A percentile compares a stretch with the other conserved stretches of the same genome.
Conservation (phyloP, 2,888 invertebrate genomes). For the Mythimna vitellina region DNA sequence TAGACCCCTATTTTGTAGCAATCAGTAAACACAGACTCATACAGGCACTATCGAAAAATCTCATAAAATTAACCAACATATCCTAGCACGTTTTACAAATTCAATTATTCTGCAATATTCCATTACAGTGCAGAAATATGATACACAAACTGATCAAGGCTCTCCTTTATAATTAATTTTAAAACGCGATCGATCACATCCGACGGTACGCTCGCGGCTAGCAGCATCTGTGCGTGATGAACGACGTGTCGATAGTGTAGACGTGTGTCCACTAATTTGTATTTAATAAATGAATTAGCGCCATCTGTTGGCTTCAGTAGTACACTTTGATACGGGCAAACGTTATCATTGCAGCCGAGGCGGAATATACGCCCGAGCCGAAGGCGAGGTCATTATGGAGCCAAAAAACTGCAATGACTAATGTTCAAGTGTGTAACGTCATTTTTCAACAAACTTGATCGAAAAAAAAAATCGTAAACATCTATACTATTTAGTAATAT, state of each 20-base stretch:
- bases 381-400: too few relatives aligned
- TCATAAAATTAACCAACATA: slow-evolving; percentile 6
- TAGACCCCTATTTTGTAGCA: too few relatives aligned
- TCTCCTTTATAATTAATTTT: slow-evolving; percentile 53
- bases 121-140: slow-evolving; percentile 6
- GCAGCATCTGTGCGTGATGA: slow-evolving; percentile 62
- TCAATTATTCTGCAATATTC: slow-evolving; percentile 45
- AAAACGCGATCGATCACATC: slow-evolving; percentile 55
- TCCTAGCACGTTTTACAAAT: slow-evolving; percentile 3
- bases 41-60: background rate
- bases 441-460: too few relatives aligned
- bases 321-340: background rate
- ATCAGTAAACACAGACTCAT: too few relatives aligned
- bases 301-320: slow-evolving; percentile 45
- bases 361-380: too few relatives aligned
- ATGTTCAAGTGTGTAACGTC: too few relatives aligned
- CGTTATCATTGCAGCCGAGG: too few relatives aligned
- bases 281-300: slow-evolving; percentile 28
- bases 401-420: too few relatives aligned
- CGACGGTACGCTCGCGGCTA: slow-evolving; percentile 29
- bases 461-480: too few relatives aligned
- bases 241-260: slow-evolving; percentile 51
- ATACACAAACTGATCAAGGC: slow-evolving; percentile 3
- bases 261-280: slow-evolving; percentile 40
- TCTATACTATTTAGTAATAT: too few relatives aligned